Base-by-base conservation (phyloP, 2,113 vertebrate species). In the Phrynocephalus versicolor region DNA sequence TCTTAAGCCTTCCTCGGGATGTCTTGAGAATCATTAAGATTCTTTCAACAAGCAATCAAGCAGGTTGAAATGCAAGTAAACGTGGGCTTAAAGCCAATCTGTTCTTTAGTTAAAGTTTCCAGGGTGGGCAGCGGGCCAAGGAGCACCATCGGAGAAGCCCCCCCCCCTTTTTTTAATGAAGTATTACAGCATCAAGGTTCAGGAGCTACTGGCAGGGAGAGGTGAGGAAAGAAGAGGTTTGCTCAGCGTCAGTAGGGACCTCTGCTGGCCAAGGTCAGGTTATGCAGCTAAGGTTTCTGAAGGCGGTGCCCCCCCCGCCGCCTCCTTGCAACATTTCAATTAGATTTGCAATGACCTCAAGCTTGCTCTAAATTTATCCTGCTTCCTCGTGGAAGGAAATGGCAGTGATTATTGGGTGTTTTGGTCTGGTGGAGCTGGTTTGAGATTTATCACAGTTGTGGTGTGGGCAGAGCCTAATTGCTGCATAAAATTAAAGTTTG, bases 181-280 rank as follows among this genome's bases (percentile, higher is more conserved):
- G 62, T 7, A 82, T 13, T 41, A 58, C 76, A 27, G 0, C 1
- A 72, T 13, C 55, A 35, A 76, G 45, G 30, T 71, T 27, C 8
- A 82, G 65, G 83, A 79, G 76, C 30, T 1, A 83, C 0, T 13
- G 33, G 9, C 69, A 35, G 41, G 69, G 2, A n/a, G 37, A 33
- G 15, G 71, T 62, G n/a, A 19, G 10, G 30, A 45, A 60, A 33
- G n/a, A 33, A n/a, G 35, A 35, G 19, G 16, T 0, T 0, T 77
- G 70, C 14, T 37, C 35, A 39, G 82, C 81, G 82, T 70, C 55
- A 84, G 14, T 60, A 0, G 83, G 86, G 89, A 88, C 87, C 82
- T 8, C 89, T 90, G 78, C 82, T 0, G 45, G 88, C n/a, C 86
- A 9, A 60, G 58, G 2, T 0, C 0, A 73, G 18, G 45, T 33